Base-by-base conservation (phyloP, 2,797 vertebrate species). In the Hipposideros larvatus region DNA sequence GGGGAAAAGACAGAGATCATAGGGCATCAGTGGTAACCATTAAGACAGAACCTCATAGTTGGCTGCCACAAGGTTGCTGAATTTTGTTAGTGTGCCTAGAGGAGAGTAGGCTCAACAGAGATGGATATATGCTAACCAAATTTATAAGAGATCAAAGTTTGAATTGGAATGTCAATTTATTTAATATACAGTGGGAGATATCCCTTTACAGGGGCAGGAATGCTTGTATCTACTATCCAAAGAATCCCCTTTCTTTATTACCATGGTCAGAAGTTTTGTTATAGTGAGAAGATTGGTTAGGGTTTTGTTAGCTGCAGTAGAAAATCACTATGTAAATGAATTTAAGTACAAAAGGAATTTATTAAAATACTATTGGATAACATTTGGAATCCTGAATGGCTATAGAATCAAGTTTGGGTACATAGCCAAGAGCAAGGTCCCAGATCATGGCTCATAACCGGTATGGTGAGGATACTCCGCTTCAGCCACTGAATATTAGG, bases 331-430 rank as follows among this genome's bases (percentile, higher is more conserved):
- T 13, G 3, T 43, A 87, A 59, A 28, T 43, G 31, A 10, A 43
- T 82, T 48, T 90, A 74, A 82, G 28, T 71, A 41, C n/a, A 82
- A 91, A 48, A 74, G 9, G 9, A 55, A 75, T 66, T 85, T 53
- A 55, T 92, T 89, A 86, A 89, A 75, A 89, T 96, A 83, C 48
- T 61, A 75, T 24, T n/a, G 34, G 68, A 59, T 28, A 86, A 41
- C n/a, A 83, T 78, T 80, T 73, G 28, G n/a, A 78, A 87, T 70
- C 4, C 57, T 41, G 55, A 94, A 85, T 59, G 10, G 5, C 15
- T 43, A 28, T 13, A 77, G 41, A 78, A 80, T 80, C 84, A 65
- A 71, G 15, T 80, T 75, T 65, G 28, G 55, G 28, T 85, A 66
- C 46, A 24, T 3, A 90, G 28, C 18, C 34, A 96, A 65, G 22